Base-by-base conservation (phyloP, 2,113 vertebrate species). In the Dromiciops gliroides region DNA sequence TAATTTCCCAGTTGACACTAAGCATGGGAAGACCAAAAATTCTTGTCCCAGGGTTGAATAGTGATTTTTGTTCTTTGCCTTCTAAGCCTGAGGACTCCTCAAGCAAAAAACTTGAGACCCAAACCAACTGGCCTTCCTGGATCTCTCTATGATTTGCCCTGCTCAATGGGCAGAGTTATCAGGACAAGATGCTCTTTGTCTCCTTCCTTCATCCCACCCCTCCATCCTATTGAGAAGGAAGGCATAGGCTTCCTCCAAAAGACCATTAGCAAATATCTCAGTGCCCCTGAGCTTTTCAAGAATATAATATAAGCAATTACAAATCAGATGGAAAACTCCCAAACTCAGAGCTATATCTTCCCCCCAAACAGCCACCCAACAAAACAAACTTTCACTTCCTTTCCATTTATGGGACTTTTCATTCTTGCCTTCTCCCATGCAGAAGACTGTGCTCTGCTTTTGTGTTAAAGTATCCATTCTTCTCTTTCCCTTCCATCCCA, bases 181-280 rank as follows among this genome's bases (percentile, higher is more conserved):
- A 53, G 60, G 11, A 6, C 4, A 37, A 67, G 52, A 93, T 67
- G 11, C 1, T 67, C 8, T 52, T 92, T n/a, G 3, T 25, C 6
- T 48, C 31, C 90, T 31, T 89, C 28, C 28, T 47, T 44, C 1
- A 88, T 51, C 19, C 9, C 67, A 31, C 23, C 53, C 11, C 50
- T 91, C 7, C 28, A 50, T 23, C 28, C 22, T 90, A 31, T 97
- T 51, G 50, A 91, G 92, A 96, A 94, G 23, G 51, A 89, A 89
- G 37, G 2, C 37, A 51, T 28, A 2, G 8, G 25, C 92, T n/a
- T 83, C 49, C 51, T 75, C 50, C 8, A 5, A 67, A 91, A 83
- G 23, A n/a, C 49, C 90, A 14, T 8, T 37, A 95, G 49, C 37
- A 96, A 89, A 47, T 3, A 53, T 24, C 44, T 50, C 0, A 47